phyloP scores from a whole-genome alignment of 2,113 vertebrate genomes.

The Oreochromis tanganicae region DNA sequence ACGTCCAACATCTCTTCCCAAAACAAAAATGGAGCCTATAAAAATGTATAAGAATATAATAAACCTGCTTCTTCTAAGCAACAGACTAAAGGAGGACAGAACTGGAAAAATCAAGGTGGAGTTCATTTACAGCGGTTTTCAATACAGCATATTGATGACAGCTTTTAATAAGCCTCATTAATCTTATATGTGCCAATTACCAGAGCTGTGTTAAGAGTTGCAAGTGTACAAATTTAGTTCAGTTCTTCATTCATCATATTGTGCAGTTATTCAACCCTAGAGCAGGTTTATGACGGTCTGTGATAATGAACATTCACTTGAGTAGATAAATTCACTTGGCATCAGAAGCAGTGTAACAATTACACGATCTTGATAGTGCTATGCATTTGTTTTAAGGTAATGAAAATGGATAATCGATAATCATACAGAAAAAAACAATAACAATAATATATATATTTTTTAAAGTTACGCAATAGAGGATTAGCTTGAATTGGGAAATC shows the following conservation, averaged over 20 bases:
- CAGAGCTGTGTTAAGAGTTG: not conserved
- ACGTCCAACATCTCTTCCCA: not conserved
- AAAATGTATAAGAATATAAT: not conserved
- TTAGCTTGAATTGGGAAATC: not conserved
- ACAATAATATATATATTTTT: not conserved
- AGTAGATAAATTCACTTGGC: not conserved
- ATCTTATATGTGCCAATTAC: not conserved
- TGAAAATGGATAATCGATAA: not conserved
- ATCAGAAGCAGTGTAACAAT: not conserved
- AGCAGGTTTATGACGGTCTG: not conserved
- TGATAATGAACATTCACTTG: not conserved
- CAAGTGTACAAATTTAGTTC: not conserved
- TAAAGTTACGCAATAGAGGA: not conserved
- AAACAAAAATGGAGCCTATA: not conserved
- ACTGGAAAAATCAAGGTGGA: not conserved
- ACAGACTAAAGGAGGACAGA: not conserved
- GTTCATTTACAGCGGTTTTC: not conserved
- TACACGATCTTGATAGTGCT: not conserved
- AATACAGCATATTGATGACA: not conserved
- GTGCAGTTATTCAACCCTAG: not conserved
- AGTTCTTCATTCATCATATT: not conserved
- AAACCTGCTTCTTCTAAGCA: not conserved
- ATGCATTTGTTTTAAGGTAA: not conserved
- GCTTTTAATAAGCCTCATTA: constrained; percentile 4
- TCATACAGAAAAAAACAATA: not conserved